A percentile compares a stretch with the other conserved stretches of the same genome.
Evolutionary conservation across 2,797 vertebrate species (phyloP).

Genomic region (Eptatretus atami): DNA sequence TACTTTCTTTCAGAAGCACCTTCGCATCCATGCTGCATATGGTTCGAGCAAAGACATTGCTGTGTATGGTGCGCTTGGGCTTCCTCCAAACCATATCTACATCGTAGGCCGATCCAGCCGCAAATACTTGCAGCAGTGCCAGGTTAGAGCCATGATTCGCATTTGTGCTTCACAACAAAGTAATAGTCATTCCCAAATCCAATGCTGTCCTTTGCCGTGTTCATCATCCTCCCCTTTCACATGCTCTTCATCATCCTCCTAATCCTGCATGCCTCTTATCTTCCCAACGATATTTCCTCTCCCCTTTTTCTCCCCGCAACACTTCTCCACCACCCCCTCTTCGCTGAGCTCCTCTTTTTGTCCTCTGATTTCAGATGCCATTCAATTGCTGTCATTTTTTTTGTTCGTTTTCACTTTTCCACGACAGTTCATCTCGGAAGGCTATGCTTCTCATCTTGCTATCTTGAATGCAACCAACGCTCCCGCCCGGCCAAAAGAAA

Average conservation of each 20-base stretch:
- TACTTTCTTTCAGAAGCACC: slow-evolving; percentile 25
- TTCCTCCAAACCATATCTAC: slow-evolving; percentile 57
- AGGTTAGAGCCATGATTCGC: slow-evolving; percentile 19
- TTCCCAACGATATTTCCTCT: too few relatives aligned
- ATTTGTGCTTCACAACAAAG: too few relatives aligned
- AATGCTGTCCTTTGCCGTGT: too few relatives aligned
- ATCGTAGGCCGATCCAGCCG: slow-evolving; percentile 77
- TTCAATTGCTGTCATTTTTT: not conserved
- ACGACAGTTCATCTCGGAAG: slow-evolving; percentile 29
- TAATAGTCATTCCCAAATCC: too few relatives aligned
- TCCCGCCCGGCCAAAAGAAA: slow-evolving; percentile 50
- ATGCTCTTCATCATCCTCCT: too few relatives aligned
- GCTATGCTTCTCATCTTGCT: slow-evolving; percentile 49
- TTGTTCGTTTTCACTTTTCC: not conserved
- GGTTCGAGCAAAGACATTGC: slow-evolving; percentile 95
- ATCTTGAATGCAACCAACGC: slow-evolving; percentile 65
- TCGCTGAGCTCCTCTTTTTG: too few relatives aligned
- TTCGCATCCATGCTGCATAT: slow-evolving; percentile 66
- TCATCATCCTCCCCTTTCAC: too few relatives aligned
- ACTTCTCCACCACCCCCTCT: too few relatives aligned
- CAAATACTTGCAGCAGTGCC: slow-evolving; percentile 78
- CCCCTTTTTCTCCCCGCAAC: too few relatives aligned
- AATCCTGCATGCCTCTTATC: too few relatives aligned
- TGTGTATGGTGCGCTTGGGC: slow-evolving; percentile 55
- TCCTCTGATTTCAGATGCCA: not conserved